Base-by-base conservation (phyloP, 2,888 invertebrate species). In the Anodontia alba region DNA sequence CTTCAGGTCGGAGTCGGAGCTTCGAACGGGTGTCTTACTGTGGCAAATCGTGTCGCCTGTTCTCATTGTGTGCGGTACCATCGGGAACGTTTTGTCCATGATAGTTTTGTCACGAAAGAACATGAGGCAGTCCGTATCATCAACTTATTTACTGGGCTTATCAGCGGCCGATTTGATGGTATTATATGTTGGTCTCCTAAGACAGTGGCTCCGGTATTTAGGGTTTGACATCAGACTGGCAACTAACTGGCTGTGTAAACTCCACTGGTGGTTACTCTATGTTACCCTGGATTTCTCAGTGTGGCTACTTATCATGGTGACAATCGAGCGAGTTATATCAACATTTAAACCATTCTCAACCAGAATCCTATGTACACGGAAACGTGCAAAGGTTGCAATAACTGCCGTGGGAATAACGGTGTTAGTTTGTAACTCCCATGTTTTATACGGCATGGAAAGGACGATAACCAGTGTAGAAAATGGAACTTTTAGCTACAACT, bases 301-400 rank as follows among this genome's bases (percentile, higher is more conserved):
- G 12, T 92, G 92, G 92, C 84, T 91, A 12, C 84, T 92, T 10
- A 88, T 88, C 29, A 85, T 89, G 29, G 88, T 92, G 42, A 91
- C 91, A 12, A 76, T 88, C 7, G 92, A 92, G 70, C 78, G 92
- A 17, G 83, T 90, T 1, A 66, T 92, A 17, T 89, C 90, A 12
- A 90, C 91, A 8, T 87, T 88, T 68, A 75, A 78, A 42, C 91
- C 91, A 7, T 80, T 88, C 78, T 79, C 80, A 15, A 90, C 90
- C 38, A 89, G 88, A 67, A 42, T 43, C 1, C 77, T 86, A 42
- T 91, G 89, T 75, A 90, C 89, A 0, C 74, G 72, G 12, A 43
- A 70, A 26, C 73, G 80, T 3, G 85, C 89, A n/a, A 49, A 75
- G 29, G 51, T 84, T 36, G 72, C 78, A 20, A 72, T 89, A 5